A percentile compares a stretch with the other conserved stretches of the same genome.
Conservation (phyloP, 1,140 invertebrate species). For the Branchinecta lynchi region DNA sequence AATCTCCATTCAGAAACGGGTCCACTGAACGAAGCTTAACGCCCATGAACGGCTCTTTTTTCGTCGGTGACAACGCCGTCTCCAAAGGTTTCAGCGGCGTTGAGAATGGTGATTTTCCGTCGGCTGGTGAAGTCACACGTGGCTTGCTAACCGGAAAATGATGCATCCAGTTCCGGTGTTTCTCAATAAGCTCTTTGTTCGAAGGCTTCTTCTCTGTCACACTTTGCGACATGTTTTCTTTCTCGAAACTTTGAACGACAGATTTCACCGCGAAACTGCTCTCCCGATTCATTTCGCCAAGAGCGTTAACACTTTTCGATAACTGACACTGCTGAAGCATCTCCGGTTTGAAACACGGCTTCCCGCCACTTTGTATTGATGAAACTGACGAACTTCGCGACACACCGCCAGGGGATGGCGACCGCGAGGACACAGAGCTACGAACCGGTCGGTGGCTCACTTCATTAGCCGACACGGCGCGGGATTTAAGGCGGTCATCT, state of each 20-base stretch:
- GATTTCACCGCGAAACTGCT: conserved; percentile 12
- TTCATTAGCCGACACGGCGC: background rate
- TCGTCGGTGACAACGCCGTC: background rate
- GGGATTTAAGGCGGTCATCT: conserved; percentile 42
- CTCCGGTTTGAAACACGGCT: conserved; percentile 7
- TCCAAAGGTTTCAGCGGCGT: background rate
- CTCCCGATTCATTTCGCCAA: conserved; percentile 4
- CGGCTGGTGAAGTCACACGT: background rate
- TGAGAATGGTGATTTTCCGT: background rate
- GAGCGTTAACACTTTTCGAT: conserved; percentile 6
- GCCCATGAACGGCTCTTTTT: background rate
- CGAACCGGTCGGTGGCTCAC: background rate
- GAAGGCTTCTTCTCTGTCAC: conserved; percentile 66
- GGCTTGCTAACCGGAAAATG: conserved; percentile 42
- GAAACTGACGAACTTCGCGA: conserved; percentile 13
- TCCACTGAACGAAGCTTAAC: background rate
- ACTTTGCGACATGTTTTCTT: conserved; percentile 36
- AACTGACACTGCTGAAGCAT: conserved; percentile 11
- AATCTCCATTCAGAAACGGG: background rate
- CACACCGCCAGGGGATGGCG: conserved; percentile 13
- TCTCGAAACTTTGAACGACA: conserved; percentile 7
- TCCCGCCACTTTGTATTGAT: conserved; percentile 10
- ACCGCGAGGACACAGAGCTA: conserved; percentile 15
- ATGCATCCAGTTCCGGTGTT: conserved; percentile 75
- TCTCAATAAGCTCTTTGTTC: conserved; percentile 67